phyloP scores from a whole-genome alignment of 2,797 vertebrate genomes.

The Trematomus bernacchii region DNA sequence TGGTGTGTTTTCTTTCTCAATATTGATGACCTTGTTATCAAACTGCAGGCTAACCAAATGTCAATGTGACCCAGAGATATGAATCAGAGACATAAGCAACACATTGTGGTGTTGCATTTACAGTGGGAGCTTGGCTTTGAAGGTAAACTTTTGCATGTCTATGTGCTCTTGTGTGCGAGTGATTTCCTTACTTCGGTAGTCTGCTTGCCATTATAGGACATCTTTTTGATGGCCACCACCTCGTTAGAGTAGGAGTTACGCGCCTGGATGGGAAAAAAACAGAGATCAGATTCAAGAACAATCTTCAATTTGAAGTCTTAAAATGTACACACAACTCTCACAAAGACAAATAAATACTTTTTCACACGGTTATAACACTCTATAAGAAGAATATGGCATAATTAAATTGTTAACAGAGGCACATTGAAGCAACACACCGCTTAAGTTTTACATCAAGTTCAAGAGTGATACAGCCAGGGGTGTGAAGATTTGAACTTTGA shows the following conservation, averaged over 20 bases:
- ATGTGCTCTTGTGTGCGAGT: neutral
- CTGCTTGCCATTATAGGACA: constrained; percentile 99
- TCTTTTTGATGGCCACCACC: constrained; percentile 99
- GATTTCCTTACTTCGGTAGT: constrained; percentile 91
- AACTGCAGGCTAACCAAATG: neutral
- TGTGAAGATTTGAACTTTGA: no score
- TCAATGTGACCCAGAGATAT: constrained; percentile 4
- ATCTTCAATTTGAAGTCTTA: neutral
- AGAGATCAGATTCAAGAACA: neutral
- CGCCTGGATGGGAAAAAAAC: constrained; percentile 84
- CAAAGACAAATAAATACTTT: neutral
- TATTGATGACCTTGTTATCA: neutral
- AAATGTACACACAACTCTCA: neutral
- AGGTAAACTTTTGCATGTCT: neutral
- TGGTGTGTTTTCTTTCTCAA: no score
- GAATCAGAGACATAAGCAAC: constrained; percentile 3
- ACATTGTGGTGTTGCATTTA: neutral
- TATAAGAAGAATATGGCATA: constrained; percentile 7
- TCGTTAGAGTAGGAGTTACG: constrained; percentile 96
- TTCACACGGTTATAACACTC: neutral
- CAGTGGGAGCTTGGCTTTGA: neutral
- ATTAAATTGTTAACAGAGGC: neutral
- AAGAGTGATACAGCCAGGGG: no score
- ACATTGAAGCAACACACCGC: neutral
- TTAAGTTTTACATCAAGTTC: neutral